Evolutionary conservation across 2,797 vertebrate species (phyloP), one percentile per base, ranked within the genome.

Genomic region (Leucoraja ocellata): DNA sequence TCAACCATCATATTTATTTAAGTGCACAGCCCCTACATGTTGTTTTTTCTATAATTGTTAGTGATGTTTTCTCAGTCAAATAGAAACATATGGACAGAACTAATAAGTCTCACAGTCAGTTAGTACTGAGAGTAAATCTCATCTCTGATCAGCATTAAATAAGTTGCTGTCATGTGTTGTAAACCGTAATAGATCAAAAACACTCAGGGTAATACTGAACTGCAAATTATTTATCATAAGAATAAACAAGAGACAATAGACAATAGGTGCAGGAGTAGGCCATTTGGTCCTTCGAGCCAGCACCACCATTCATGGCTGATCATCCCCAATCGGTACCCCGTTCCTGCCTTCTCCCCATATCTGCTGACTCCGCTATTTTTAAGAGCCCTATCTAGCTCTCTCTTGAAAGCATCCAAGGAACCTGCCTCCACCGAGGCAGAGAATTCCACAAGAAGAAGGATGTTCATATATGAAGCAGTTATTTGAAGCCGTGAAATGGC

Each of bases 1-100:
- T 90, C 84, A 90, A 90, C 16, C 84, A 74, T 74, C 68, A 46
- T 54, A 91, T 54, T 74, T 39, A 74, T 91, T 74, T 91, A 21
- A 74, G 23, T 91, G 11, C 68, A 10, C 68, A 91, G 54, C 13
- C 61, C 63, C 13, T 36, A 71, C 21, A 71, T 65, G 58, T 4
- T 36, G 32, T 71, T 71, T 74, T 71, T 71, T 54, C 23, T 7
- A 6, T 74, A n/a, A 91, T 14, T 25, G 65, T 25, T 74, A 91
- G 39, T 25, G 39, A 91, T 73, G 71, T 4, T 91, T 74, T 91
- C 54, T 54, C 65, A 63, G 14, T 71, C 16, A 90, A 68, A 90
- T 54, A 11, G 39, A 74, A 74, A 16, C 14, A 73, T 28, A 39
- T 2, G 68, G 23, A 54, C 36, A 54, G 32, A 74, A 54, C 46